A percentile compares a stretch with the other conserved stretches of the same genome.
Conservation (phyloP, 2,113 vertebrate species). For the Serinus canaria region DNA sequence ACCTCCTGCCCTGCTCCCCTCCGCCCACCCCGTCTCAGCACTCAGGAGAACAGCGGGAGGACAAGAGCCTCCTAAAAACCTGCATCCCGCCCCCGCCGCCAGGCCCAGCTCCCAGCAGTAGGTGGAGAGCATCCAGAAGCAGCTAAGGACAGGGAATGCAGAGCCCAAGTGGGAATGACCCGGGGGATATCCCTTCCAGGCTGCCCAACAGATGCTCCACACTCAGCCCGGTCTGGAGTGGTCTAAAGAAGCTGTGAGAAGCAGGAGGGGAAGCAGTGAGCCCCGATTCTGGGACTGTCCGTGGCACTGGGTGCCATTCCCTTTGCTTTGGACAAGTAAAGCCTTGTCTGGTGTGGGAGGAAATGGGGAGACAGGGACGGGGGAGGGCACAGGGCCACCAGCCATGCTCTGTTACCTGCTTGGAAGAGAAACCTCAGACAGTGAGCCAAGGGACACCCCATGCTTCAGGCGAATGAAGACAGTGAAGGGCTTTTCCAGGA, state of each 20-base stretch:
- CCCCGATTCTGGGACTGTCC: neutral
- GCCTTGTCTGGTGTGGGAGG: too few relatives aligned
- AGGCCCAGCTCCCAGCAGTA: accelerated
- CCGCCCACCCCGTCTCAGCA: accelerated
- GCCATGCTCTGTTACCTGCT: conserved; percentile 60
- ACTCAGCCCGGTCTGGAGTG: accelerated
- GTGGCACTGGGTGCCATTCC: accelerated
- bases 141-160: neutral
- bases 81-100: accelerated
- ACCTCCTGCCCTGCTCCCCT: neutral
- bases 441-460: conserved; percentile 48
- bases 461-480: conserved; percentile 71
- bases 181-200: neutral
- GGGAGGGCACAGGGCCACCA: accelerated
- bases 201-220: neutral
- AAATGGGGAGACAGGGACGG: accelerated
- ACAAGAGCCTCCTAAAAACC: neutral
- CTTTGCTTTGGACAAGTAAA: neutral
- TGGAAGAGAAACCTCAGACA: conserved; percentile 76
- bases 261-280: neutral
- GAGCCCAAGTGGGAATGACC: neutral
- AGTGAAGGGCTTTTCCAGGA: conserved; percentile 70
- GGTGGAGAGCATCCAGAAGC: neutral
- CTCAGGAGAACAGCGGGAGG: neutral
- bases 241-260: neutral